phyloP scores from a whole-genome alignment of 2,113 vertebrate genomes.

The Pterocles burchelli region DNA sequence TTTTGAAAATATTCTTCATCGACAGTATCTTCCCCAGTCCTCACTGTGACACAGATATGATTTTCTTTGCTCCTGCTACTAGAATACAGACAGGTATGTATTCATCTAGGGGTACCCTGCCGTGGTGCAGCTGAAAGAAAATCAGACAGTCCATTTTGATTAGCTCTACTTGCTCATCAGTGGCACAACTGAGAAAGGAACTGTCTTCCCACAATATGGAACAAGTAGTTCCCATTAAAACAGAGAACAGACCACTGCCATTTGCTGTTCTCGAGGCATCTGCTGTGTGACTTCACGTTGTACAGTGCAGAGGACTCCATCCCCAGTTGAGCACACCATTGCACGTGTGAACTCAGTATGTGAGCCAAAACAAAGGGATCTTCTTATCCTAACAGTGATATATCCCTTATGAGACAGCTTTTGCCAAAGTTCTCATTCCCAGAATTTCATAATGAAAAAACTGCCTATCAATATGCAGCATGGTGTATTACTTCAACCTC shows the following conservation, averaged over 20 bases:
- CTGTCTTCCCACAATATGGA: background rate
- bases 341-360: accelerated
- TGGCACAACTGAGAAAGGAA: background rate
- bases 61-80: background rate
- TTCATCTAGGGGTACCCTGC: background rate
- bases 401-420: background rate
- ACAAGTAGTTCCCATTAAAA: background rate
- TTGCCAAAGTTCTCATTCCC: background rate
- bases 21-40: background rate
- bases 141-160: background rate
- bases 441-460: background rate
- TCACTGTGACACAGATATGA: accelerated
- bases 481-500: background rate
- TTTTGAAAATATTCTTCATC: background rate
- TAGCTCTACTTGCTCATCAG: background rate
- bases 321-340: accelerated
- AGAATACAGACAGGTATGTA: background rate
- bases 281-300: background rate
- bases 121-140: background rate
- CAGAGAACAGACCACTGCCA: background rate
- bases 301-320: background rate
- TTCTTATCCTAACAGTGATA: background rate
- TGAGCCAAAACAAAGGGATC: accelerated
- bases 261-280: background rate
- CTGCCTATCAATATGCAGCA: background rate